phyloP scores from a whole-genome alignment of 2,113 vertebrate species.

The Pongo pygmaeus region DNA sequence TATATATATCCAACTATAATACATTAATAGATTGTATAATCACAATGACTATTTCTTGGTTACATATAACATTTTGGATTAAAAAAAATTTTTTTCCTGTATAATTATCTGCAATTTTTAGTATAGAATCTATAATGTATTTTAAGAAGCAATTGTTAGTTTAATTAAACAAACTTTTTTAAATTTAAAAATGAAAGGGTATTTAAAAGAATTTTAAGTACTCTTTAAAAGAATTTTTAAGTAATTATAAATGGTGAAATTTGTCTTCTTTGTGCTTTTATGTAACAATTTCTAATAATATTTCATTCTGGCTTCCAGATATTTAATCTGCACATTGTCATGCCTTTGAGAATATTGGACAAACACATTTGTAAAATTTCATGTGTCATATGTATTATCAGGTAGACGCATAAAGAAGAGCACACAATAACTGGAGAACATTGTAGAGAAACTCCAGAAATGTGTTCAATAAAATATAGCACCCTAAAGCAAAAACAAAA shows the following conservation, averaged over 20 bases:
- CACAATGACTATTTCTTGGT: not conserved
- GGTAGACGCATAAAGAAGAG: not conserved
- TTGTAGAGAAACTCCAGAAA: not conserved
- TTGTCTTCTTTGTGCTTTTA: not conserved
- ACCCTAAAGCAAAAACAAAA: not conserved
- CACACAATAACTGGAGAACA: not conserved
- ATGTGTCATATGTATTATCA: not conserved
- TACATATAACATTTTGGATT: not conserved
- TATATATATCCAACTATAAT: not conserved
- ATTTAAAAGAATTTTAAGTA: not conserved
- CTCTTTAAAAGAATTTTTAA: not conserved
- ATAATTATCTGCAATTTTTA: not conserved
- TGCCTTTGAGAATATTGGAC: not conserved
- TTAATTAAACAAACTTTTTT: not conserved
- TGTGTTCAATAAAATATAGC: not conserved
- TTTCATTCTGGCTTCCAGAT: not conserved
- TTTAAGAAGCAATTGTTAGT: not conserved
- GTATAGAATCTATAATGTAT: not conserved
- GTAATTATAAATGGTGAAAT: not conserved
- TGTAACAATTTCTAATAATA: not conserved
- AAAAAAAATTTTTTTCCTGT: not conserved
- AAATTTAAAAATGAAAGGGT: not conserved
- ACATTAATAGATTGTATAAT: not conserved
- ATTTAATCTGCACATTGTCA: not conserved
- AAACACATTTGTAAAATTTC: not conserved